Evolutionary conservation across 2,797 vertebrate genomes (phyloP).

Genomic region (Neomorphus geoffroyi): DNA sequence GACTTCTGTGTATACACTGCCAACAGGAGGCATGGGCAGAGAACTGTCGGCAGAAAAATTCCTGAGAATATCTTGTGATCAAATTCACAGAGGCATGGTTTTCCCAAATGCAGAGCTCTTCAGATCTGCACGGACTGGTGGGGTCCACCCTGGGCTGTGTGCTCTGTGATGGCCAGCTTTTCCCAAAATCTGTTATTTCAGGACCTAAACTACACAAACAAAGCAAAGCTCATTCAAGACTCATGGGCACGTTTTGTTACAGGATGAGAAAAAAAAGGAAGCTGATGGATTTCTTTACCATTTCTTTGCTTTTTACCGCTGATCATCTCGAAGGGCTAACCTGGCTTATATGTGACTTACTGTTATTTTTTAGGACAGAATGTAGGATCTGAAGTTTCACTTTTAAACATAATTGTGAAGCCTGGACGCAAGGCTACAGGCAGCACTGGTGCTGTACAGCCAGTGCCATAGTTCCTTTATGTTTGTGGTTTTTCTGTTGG

Average conservation of each 20-base stretch:
- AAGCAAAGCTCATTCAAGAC: neutral
- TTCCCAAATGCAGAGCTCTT: neutral
- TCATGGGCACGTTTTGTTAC: neutral
- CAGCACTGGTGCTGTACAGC: neutral
- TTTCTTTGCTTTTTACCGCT: neutral
- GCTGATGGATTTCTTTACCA: neutral
- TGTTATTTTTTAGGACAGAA: neutral
- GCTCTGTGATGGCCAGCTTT: neutral
- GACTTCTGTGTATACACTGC: neutral
- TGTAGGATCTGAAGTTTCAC: neutral
- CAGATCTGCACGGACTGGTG: neutral
- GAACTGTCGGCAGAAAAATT: neutral
- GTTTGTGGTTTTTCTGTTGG: neutral
- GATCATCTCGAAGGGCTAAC: neutral
- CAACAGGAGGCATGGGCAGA: neutral
- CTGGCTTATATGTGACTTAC: neutral
- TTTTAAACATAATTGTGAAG: neutral
- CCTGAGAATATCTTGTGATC: neutral
- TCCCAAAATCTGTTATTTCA: neutral
- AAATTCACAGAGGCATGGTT: neutral
- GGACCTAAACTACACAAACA: neutral
- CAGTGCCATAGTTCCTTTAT: neutral
- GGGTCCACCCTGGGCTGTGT: neutral
- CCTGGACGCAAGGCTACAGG: rapidly evolving
- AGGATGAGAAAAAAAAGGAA: neutral